Base-by-base conservation (phyloP, 1,140 invertebrate genomes). In the Vollenhovia emeryi region DNA sequence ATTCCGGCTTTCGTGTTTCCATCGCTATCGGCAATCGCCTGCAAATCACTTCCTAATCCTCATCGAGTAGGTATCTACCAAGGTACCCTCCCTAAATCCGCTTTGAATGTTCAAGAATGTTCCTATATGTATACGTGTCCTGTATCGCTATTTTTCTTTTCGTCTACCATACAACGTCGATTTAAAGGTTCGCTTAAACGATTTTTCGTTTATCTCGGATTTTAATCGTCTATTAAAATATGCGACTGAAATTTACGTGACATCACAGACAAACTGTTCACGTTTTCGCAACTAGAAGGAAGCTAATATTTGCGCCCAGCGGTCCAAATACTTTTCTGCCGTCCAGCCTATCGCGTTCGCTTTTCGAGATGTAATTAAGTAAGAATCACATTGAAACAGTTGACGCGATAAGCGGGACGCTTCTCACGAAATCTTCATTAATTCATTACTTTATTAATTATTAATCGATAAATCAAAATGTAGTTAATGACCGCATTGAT, bases 1-100 rank as follows among this genome's bases (percentile, higher is more conserved):
- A 93, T 93, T 92, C 91, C 71, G 87, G 89, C 91, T 92, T 87
- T 91, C 86, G 85, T 88, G 87, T 89, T 91, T 91, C 89, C 87
- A 74, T 86, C 89, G 87, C 91, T 93, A 93, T 93, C 92, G 90
- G 84, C 79, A 87, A 90, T 92, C 91, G 89, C 88, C 91, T 90
- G 91, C 90, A 92, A 92, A 92, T 91, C 91, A 92, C 89, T 92
- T 89, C 87, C 90, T 92, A 92, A 92, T 91, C 91, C 90, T 91
- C 88, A 87, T 90, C 87, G 89, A 91, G 88, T 89, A 84, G 89
- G 88, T 90, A 90, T 86, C 86, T 76, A 76, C 75, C 60, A 69
- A 89, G 83, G 88, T 87, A 87, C 75, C 89, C 48, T 75, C 55
- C 66, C 88, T 87, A 90, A 90, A 90, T 90, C 88, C 88, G 69